Base-by-base conservation (phyloP, 2,113 vertebrate species). In the Callithrix jacchus region DNA sequence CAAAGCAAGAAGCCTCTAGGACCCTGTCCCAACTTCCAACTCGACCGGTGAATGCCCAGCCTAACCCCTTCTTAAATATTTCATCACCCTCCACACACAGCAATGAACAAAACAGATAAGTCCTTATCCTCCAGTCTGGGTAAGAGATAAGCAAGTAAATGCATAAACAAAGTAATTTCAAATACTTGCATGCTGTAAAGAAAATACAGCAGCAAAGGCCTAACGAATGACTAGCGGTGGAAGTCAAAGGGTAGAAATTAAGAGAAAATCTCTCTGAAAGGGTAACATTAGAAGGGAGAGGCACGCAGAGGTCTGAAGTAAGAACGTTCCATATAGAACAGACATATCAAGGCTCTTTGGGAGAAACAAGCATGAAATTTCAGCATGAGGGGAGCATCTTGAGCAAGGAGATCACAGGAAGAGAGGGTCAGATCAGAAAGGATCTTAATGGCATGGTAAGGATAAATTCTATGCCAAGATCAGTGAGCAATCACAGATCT, bases 41-140 rank as follows among this genome's bases (percentile, higher is more conserved):
- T 87, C 91, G 79, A 52, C 27, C 9, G 18, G 40, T 1, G 32
- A 89, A 80, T 3, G 5, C 47, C 37, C 80, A 37, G 30, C 61
- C 87, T 96, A 70, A 85, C 76, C 77, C 42, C 49, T 87, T 61
- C 10, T 93, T 94, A 88, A 90, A 73, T 85, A 84, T 74, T 90
- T 92, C 84, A 95, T 95, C 71, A 76, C 47, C 30, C 35, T 40
- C 80, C 54, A 95, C 70, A 94, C 76, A 94, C 21, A 49, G 70
- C 80, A 80, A 18, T 23, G 73, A 89, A 74, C 17, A 61, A 91
- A 93, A 52, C 37, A 87, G 87, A 91, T 37, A 97, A 73, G 14
- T 40, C 47, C 89, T 87, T 80, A 37, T 82, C 66, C 54, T 94
- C 70, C 18, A 52, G 89, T 83, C 91, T 73, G 45, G 52, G 25